These are phyloP conservation scores for Diorhabda carinulata DNA, from an alignment of 1,140 invertebrate species.

Conservation along the genomic window DNA sequence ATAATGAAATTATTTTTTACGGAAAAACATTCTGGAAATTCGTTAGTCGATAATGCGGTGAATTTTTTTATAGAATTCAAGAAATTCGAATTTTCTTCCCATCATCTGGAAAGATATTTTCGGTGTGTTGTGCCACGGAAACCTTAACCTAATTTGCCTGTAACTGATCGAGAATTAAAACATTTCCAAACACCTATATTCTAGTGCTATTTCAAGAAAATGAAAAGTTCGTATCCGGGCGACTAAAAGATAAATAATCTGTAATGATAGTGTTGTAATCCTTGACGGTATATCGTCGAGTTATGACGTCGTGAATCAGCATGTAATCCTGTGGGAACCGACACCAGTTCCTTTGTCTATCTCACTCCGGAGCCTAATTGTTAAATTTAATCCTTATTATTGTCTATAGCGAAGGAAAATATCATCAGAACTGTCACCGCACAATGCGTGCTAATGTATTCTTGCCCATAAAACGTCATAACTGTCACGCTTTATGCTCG, in stretches of 20 bases:
- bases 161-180: too few species aligned
- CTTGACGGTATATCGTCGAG: slow-evolving; percentile 7
- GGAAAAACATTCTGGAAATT: too few species aligned
- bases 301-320: slow-evolving; percentile 44
- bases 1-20: too few species aligned
- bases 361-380: slow-evolving; percentile 43
- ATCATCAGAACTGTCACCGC: slow-evolving; percentile 33
- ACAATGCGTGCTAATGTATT: slow-evolving; percentile 40
- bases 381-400: slow-evolving; percentile 48
- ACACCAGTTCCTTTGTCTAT: slow-evolving; percentile 31
- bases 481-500: slow-evolving; percentile 32
- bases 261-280: slow-evolving; percentile 21
- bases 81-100: too few species aligned
- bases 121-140: too few species aligned
- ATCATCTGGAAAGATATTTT: too few species aligned
- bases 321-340: slow-evolving; percentile 46
- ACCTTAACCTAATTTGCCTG: too few species aligned
- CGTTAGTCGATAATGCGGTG: too few species aligned
- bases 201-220: not conserved
- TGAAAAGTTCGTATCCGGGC: not conserved
- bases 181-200: too few species aligned
- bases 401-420: slow-evolving; percentile 37
- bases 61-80: too few species aligned
- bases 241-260: slow-evolving; percentile 19
- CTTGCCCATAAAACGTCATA: slow-evolving; percentile 45